These are phyloP conservation scores for Dascillus cervinus DNA, from an alignment of 2,888 invertebrate species.

Conservation along the genomic window DNA sequence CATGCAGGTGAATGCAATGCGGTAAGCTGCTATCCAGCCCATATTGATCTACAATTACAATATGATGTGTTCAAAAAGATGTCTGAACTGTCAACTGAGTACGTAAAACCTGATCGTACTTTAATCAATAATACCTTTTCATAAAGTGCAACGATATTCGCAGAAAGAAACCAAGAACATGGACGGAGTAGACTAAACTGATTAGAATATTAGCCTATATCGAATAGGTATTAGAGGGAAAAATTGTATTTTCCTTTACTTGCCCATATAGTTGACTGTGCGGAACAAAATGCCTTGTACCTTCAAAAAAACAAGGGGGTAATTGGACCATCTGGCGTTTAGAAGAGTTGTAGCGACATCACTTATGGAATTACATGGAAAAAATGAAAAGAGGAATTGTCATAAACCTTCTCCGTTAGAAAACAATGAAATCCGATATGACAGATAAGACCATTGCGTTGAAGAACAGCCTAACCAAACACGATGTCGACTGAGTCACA, in stretches of 20 bases:
- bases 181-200: not conserved
- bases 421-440: not conserved
- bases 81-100: too few species aligned
- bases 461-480: conserved; percentile 1
- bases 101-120: too few species aligned
- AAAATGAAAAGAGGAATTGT: not conserved
- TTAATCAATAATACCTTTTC: conserved; percentile 5
- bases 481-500: conserved; percentile 1
- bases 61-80: too few species aligned
- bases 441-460: not conserved
- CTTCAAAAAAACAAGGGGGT: conserved; percentile 1
- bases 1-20: too few species aligned
- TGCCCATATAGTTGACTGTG: not conserved
- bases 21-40: too few species aligned
- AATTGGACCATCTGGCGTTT: conserved; percentile 2
- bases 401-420: not conserved
- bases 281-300: conserved; percentile 4
- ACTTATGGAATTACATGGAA: conserved; percentile 1
- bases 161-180: conserved; percentile 9
- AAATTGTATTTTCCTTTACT: conserved; percentile 1
- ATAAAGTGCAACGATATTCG: conserved; percentile 5
- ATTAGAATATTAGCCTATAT: conserved; percentile 2
- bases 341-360: not conserved
- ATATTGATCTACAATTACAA: too few species aligned
- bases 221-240: not conserved